These are phyloP conservation scores for Proteles cristata DNA, from an alignment of 2,113 vertebrate genomes.

Conservation along the genomic window DNA sequence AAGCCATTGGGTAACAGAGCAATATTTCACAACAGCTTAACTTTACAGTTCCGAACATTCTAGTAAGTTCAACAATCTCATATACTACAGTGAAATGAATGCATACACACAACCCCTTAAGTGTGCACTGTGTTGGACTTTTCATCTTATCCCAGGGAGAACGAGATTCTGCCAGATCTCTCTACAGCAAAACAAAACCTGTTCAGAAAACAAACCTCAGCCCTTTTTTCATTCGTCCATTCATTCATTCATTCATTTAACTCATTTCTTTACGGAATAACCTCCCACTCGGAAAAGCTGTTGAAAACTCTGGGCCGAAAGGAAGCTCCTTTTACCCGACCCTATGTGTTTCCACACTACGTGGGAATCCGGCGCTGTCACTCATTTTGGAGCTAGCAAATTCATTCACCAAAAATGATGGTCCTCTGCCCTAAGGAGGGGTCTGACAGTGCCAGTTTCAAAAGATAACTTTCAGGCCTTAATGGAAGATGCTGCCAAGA, in stretches of 20 bases:
- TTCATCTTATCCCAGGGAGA: constrained; percentile 46
- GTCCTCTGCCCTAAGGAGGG: constrained; percentile 30
- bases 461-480: constrained; percentile 55
- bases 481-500: constrained; percentile 58
- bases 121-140: constrained; percentile 16
- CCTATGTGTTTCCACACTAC: background rate
- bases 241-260: constrained; percentile 5
- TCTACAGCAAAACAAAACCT: constrained; percentile 44
- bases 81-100: background rate
- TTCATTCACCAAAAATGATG: constrained; percentile 42
- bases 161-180: constrained; percentile 20
- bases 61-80: constrained; percentile 42
- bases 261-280: background rate
- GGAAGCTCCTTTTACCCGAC: background rate
- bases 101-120: background rate
- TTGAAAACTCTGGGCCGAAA: background rate
- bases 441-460: constrained; percentile 39
- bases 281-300: background rate
- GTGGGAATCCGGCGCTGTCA: background rate
- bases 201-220: background rate
- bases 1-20: constrained; percentile 32
- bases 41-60: constrained; percentile 28
- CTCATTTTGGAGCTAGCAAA: constrained; percentile 36
- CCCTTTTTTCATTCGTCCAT: background rate
- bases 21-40: constrained; percentile 62